phyloP scores from a whole-genome alignment of 23 tunicate species.

The Trididemnum clinides region DNA sequence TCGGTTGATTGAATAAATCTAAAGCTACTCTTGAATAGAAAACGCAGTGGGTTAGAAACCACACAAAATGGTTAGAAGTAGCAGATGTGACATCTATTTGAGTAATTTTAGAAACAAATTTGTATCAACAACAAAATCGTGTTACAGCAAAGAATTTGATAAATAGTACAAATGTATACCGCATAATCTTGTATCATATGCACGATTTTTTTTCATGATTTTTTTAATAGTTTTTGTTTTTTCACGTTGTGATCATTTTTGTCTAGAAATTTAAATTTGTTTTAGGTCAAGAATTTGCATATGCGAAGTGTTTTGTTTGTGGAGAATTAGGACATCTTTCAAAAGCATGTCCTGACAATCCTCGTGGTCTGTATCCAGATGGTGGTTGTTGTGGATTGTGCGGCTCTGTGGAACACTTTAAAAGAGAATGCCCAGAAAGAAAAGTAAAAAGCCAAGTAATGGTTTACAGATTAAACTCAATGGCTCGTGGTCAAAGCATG shows the following conservation, averaged over 20 bases:
- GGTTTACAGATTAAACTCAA: constrained; percentile 21
- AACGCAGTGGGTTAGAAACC: too few relatives aligned
- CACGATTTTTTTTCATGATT: too few relatives aligned
- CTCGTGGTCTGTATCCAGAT: constrained; percentile 84
- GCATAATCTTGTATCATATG: too few relatives aligned
- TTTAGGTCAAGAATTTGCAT: constrained; percentile 69
- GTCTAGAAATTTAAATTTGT: too few relatives aligned
- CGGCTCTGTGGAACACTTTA: constrained; percentile 90
- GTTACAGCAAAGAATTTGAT: too few relatives aligned
- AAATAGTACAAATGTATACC: too few relatives aligned
- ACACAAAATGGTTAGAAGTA: too few relatives aligned
- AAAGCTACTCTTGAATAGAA: too few relatives aligned
- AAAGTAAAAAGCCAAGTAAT: constrained; percentile 67
- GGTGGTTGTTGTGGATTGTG: constrained; percentile 92
- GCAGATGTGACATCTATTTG: too few relatives aligned
- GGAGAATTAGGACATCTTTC: constrained; percentile 91
- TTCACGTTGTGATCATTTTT: neutral
- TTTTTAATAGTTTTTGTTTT: neutral
- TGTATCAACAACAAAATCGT: too few relatives aligned
- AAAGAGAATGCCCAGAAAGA: constrained; percentile 89
- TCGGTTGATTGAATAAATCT: too few relatives aligned
- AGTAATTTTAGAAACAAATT: too few relatives aligned
- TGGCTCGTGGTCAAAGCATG: constrained; percentile 40
- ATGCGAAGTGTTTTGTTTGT: constrained; percentile 96
- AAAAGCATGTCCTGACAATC: constrained; percentile 89